phyloP scores from a whole-genome alignment of 2,113 vertebrate genomes.

The Phycodurus eques region DNA sequence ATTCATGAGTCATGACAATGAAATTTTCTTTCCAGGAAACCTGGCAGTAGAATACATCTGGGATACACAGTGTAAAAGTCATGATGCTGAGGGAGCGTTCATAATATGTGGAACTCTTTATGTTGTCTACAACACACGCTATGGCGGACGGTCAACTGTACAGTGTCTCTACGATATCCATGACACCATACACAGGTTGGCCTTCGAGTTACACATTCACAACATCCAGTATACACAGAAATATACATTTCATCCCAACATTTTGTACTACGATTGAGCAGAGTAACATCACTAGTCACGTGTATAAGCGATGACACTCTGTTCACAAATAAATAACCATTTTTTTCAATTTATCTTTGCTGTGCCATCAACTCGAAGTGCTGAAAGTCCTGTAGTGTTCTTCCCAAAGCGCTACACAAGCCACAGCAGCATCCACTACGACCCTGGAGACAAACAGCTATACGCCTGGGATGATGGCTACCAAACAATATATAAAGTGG shows the following conservation, averaged over 20 bases:
- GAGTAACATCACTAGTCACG: background rate
- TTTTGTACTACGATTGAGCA: background rate
- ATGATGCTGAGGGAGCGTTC: slow-evolving; percentile 86
- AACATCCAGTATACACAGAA: background rate
- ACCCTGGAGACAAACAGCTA: slow-evolving; percentile 84
- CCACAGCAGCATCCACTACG: slow-evolving; percentile 86
- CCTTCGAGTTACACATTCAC: background rate
- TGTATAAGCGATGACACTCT: background rate
- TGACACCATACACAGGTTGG: slow-evolving; percentile 66
- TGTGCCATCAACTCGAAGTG: slow-evolving; percentile 14
- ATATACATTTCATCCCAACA: background rate
- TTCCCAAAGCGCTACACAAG: slow-evolving; percentile 84
- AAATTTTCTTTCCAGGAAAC: slow-evolving; percentile 38
- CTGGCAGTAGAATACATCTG: slow-evolving; percentile 82
- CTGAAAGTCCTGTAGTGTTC: slow-evolving; percentile 71
- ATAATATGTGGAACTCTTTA: slow-evolving; percentile 86
- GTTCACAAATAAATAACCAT: background rate
- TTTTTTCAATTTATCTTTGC: background rate
- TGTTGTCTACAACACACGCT: slow-evolving; percentile 83
- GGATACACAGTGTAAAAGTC: slow-evolving; percentile 84
- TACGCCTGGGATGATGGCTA: slow-evolving; percentile 93
- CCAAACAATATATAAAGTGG: slow-evolving; percentile 88
- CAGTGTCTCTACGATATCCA: slow-evolving; percentile 86
- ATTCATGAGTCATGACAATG: background rate
- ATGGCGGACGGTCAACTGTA: slow-evolving; percentile 81